Evolutionary conservation across 2,797 vertebrate species (phyloP).

Genomic region (Gallirallus australis): DNA sequence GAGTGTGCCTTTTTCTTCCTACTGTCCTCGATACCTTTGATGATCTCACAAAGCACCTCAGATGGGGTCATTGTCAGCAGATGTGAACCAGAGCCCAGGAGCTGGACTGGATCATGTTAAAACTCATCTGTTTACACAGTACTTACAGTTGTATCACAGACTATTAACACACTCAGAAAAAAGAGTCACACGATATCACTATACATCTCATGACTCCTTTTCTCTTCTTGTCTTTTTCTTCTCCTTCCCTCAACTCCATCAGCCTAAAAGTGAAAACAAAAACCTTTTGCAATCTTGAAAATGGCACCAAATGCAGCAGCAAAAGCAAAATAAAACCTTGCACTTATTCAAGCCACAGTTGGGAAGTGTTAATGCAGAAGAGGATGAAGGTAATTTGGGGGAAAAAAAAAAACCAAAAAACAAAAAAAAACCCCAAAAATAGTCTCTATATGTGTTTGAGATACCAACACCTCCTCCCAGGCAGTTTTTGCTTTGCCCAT

Average conservation of each 20-base stretch:
- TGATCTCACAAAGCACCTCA: neutral
- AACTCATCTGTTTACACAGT: accelerated
- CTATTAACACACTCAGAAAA: neutral
- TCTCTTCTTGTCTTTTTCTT: neutral
- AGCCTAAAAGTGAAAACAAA: neutral
- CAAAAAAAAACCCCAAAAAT: too few relatives aligned
- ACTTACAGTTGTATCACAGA: neutral
- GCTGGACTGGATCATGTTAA: neutral
- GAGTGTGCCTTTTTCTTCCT: neutral
- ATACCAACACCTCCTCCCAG: neutral
- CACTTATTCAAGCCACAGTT: neutral
- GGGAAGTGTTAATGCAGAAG: neutral
- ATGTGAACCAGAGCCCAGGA: neutral
- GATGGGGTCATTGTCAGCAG: neutral
- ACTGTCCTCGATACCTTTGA: accelerated
- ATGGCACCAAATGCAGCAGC: neutral
- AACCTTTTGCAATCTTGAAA: neutral
- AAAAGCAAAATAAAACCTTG: neutral
- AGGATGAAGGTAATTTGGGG: neutral
- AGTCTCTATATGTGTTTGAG: neutral
- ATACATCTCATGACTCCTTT: neutral
- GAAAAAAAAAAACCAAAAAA: too few relatives aligned
- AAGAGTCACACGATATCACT: neutral
- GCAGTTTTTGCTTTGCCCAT: neutral
- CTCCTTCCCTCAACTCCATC: accelerated